These are phyloP conservation scores for Ptilonorhynchus violaceus DNA, from an alignment of 2,113 vertebrate species.

Conservation along the genomic window DNA sequence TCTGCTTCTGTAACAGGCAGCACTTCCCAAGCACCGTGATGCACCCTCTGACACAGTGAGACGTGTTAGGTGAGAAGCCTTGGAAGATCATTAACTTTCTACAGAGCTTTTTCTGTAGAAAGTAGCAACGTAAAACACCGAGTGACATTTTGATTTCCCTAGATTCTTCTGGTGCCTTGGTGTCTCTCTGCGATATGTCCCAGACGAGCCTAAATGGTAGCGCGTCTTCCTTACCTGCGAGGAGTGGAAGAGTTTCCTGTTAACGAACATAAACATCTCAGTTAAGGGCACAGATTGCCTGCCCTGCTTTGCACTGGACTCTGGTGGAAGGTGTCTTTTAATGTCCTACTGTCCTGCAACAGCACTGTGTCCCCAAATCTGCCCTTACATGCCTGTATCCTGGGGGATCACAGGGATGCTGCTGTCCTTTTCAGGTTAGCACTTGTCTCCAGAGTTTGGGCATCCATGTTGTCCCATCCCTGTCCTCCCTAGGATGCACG, in stretches of 20 bases:
- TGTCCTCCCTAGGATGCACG: neutral
- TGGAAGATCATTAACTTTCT: constrained; percentile 25
- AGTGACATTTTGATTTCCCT: constrained; percentile 49
- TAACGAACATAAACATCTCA: neutral
- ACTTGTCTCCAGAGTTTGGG: neutral
- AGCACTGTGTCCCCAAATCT: neutral
- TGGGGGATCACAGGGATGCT: accelerated
- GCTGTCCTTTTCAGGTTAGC: neutral
- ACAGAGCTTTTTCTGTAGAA: neutral
- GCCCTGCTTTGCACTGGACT: neutral
- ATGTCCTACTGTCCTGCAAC: neutral
- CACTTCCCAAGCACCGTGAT: neutral
- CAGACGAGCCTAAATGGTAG: neutral
- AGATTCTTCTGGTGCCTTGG: constrained; percentile 34
- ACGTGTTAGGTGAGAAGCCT: neutral
- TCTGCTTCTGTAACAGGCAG: neutral
- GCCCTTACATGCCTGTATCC: neutral
- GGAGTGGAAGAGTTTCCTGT: neutral
- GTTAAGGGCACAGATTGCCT: neutral
- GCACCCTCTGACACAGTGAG: neutral
- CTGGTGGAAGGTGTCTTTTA: neutral
- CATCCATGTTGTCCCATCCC: accelerated
- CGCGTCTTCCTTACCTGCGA: neutral
- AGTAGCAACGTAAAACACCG: neutral
- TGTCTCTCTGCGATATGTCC: neutral